These are phyloP conservation scores for Eulemur rufifrons DNA, from an alignment of 2,113 vertebrate genomes.

Conservation along the genomic window DNA sequence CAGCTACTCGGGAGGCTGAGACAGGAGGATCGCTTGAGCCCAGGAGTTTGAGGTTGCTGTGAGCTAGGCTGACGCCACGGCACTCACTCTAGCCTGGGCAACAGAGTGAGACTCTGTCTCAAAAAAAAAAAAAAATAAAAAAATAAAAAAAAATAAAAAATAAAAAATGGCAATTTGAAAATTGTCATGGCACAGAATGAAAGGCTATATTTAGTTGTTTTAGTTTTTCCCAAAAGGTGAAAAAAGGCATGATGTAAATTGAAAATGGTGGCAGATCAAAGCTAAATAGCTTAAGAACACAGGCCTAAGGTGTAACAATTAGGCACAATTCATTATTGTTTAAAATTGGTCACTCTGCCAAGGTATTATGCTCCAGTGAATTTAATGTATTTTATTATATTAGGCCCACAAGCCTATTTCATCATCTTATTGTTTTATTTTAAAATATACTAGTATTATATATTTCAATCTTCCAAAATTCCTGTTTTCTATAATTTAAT, in stretches of 20 bases:
- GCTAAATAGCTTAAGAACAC: neutral
- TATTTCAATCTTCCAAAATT: neutral
- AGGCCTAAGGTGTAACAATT: neutral
- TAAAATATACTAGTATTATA: neutral
- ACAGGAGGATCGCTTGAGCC: too few relatives aligned
- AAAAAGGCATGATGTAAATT: neutral
- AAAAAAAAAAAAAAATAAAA: too few relatives aligned
- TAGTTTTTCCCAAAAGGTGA: neutral
- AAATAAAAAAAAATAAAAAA: too few relatives aligned
- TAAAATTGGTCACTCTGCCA: conserved; percentile 16
- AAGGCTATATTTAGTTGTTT: neutral
- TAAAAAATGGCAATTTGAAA: neutral
- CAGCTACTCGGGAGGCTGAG: too few relatives aligned
- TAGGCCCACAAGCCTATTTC: neutral
- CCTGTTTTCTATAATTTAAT: neutral
- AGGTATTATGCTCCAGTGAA: neutral
- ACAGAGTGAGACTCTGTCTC: too few relatives aligned
- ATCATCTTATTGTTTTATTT: neutral
- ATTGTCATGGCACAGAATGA: neutral
- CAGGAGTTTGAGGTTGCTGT: too few relatives aligned
- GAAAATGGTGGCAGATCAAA: neutral
- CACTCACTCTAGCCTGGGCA: too few relatives aligned
- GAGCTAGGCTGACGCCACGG: too few relatives aligned
- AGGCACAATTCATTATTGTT: neutral
- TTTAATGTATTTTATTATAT: neutral